Conservation (phyloP, 2,113 vertebrate genomes). For the Halcyon senegalensis region DNA sequence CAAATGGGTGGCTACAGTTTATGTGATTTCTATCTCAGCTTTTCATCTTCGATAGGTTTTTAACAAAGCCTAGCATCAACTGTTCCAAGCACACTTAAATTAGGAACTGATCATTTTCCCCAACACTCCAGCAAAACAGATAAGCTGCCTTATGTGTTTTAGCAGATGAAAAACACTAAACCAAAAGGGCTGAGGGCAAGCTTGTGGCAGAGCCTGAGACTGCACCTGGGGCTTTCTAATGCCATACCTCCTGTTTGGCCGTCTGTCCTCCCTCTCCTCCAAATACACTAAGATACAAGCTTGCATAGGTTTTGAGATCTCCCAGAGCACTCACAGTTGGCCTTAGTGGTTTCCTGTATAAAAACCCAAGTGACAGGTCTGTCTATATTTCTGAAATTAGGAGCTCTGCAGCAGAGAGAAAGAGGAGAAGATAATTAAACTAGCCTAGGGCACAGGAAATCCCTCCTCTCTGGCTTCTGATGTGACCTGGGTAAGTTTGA, state of each 20-base stretch:
- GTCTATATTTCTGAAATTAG: not conserved
- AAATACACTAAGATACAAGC: not conserved
- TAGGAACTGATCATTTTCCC: not conserved
- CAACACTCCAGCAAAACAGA: not conserved
- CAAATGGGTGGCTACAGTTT: not conserved
- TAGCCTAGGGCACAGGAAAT: not conserved
- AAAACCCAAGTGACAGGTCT: not conserved
- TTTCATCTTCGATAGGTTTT: not conserved
- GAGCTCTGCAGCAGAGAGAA: not conserved
- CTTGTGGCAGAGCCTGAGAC: not conserved
- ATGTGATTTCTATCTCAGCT: not conserved
- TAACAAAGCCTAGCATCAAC: not conserved
- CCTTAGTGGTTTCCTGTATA: not conserved
- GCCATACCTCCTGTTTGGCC: not conserved
- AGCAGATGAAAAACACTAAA: not conserved
- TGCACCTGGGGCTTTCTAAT: not conserved
- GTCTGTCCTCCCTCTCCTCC: not conserved
- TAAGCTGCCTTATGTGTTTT: not conserved
- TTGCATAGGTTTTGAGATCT: not conserved
- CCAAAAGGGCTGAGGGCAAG: not conserved
- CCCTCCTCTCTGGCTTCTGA: not conserved
- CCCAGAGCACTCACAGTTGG: not conserved
- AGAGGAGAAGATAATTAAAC: not conserved
- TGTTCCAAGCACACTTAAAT: not conserved
- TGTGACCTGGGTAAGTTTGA: not conserved